These are phyloP conservation scores for Didymodactylos carnosus DNA, from an alignment of 2,888 invertebrate species.

Conservation along the genomic window DNA sequence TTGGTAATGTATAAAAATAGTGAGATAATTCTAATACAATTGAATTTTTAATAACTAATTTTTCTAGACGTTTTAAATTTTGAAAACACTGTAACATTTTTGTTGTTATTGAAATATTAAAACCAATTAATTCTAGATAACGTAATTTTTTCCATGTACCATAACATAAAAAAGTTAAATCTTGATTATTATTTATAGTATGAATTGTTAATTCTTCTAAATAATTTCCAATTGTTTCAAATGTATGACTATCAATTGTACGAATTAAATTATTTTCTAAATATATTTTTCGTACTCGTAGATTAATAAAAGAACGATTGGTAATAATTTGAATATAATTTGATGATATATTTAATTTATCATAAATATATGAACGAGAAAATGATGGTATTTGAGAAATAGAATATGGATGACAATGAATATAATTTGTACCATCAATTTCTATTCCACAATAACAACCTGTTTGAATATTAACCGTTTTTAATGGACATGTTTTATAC, in stretches of 20 bases:
- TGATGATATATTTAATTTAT: not conserved
- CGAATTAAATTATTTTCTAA: not conserved
- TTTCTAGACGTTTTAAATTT: not conserved
- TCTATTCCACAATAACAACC: not conserved
- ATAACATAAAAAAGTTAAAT: not conserved
- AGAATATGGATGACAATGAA: not conserved
- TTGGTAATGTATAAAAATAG: not conserved
- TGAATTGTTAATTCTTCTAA: not conserved
- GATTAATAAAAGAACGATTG: not conserved
- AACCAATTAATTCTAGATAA: not conserved
- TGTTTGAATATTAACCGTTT: not conserved
- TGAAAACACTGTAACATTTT: not conserved
- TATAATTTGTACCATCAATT: not conserved
- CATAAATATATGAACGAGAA: not conserved
- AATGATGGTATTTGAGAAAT: not conserved
- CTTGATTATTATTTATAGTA: not conserved
- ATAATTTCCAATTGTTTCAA: not conserved
- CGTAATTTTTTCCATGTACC: not conserved
- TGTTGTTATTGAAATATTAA: too few species aligned
- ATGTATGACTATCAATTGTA: not conserved
- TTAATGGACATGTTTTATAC: not conserved
- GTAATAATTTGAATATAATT: not conserved
- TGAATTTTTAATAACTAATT: not conserved
- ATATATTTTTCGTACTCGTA: not conserved
- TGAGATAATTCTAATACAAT: not conserved